A percentile compares a stretch with the other conserved stretches of the same genome.
phyloP scores from a whole-genome alignment of 2,113 vertebrate species.

The Corvus hawaiiensis region DNA sequence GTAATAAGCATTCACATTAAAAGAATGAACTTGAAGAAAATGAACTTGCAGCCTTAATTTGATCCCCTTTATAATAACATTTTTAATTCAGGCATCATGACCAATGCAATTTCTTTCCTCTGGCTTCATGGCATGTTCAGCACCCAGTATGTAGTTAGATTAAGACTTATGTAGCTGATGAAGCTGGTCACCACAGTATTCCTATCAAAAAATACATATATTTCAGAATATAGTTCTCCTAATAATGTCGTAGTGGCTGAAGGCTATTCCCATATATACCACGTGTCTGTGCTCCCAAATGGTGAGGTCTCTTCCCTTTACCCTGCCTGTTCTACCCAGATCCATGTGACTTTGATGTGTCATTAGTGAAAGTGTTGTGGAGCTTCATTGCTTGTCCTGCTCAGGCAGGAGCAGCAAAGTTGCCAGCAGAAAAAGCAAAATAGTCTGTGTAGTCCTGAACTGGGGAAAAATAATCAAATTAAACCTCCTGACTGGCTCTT shows the following conservation, averaged over 20 bases:
- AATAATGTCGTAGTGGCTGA: neutral
- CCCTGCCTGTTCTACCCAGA: neutral
- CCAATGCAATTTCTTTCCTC: neutral
- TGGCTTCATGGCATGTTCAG: neutral
- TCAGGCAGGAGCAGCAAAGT: neutral
- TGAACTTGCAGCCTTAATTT: neutral
- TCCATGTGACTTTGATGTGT: neutral
- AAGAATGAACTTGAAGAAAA: conserved; percentile 15
- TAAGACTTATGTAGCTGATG: neutral
- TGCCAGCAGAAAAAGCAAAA: neutral
- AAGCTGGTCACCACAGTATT: neutral
- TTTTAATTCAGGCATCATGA: neutral
- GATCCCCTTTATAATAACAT: neutral
- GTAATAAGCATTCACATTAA: neutral
- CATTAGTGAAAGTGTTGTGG: neutral
- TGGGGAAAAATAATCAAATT: conserved; percentile 24
- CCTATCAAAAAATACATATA: neutral
- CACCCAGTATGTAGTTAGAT: neutral
- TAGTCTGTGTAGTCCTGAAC: neutral
- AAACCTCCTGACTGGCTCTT: neutral
- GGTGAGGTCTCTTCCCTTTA: neutral
- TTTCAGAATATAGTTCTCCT: neutral
- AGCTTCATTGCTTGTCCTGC: neutral
- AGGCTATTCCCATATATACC: neutral
- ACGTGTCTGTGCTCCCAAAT: neutral